Evolutionary conservation across 2,113 vertebrate genomes (phyloP), one percentile per base, ranked within the genome.

Genomic region (Heptranchias perlo): DNA sequence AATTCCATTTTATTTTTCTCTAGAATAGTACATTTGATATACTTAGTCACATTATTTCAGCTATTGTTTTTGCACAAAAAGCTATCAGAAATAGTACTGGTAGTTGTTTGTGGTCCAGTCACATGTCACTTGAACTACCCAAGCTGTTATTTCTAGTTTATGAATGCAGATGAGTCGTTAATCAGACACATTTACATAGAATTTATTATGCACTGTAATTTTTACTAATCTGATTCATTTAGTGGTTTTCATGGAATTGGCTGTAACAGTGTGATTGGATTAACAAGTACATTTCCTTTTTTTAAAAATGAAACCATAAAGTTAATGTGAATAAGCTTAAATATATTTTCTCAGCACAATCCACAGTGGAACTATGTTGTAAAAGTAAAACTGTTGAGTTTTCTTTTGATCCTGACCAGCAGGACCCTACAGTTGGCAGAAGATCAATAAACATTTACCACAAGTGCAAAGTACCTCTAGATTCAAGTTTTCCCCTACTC

Each of bases 1-100:
- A 95, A 95, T 95, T 69, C 25, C 44, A 49, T 69, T 95, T 94
- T 95, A 95, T 95, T 95, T 73, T 69, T 95, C 94, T 69, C 47
- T 52, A 52, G 94, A 95, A 95, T 95, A 69, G 64, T 95, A 95
- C 94, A 95, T 95, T 95, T 52, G 94, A 73, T 49, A 95, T 69
- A 95, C 64, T 67, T 69, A 52, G 39, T 95, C 94, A 95, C 94
- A 95, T 95, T 95, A 95, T 95, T 69, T 95, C 65, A 52, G 94
- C 94, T 95, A 95, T 69, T 73, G 64, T 69, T 69, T 95, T 73
- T 28, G n/a, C 65, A 95, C 39, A 65, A 39, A 93, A 94, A 62
- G 16, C 61, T 47, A 44, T 94, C 61, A 94, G 61, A 65, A 62
- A 61, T 94, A 64, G 92, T 44, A 94, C 61, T 52, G 65, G 64